Evolutionary conservation across 1,140 invertebrate species (phyloP).

Genomic region (Penaeus vannamei): DNA sequence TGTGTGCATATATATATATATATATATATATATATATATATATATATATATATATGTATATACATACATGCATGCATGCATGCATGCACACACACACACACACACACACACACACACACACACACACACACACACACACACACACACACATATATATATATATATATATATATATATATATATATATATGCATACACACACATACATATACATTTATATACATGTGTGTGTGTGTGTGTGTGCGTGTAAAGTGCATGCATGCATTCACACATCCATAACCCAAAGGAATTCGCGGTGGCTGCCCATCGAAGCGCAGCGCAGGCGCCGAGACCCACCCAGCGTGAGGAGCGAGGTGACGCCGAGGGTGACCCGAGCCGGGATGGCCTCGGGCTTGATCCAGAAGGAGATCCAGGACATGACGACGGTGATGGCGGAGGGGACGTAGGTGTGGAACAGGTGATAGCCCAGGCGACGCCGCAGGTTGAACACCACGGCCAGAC

Average conservation of each 20-base stretch:
- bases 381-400: constrained; percentile 93
- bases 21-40: constrained; percentile 29
- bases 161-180: too few relatives aligned
- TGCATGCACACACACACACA: constrained; percentile 14
- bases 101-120: constrained; percentile 36
- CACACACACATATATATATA: too few relatives aligned
- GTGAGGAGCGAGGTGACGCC: constrained; percentile 88
- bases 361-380: constrained; percentile 84
- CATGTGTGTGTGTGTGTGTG: too few relatives aligned
- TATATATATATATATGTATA: neutral
- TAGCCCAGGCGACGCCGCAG: constrained; percentile 86
- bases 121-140: constrained; percentile 38
- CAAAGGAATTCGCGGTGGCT: neutral
- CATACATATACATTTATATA: too few relatives aligned
- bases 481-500: constrained; percentile 88
- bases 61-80: neutral
- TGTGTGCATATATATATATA: neutral
- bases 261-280: neutral
- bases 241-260: too few relatives aligned
- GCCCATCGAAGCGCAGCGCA: too few relatives aligned
- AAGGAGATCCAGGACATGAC: constrained; percentile 96
- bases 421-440: constrained; percentile 90
- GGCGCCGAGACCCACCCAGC: constrained; percentile 71
- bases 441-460: constrained; percentile 92
- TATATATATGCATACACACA: too few relatives aligned